Evolutionary conservation across 2,113 vertebrate genomes (phyloP).

Genomic region (Toxotes jaculatrix): DNA sequence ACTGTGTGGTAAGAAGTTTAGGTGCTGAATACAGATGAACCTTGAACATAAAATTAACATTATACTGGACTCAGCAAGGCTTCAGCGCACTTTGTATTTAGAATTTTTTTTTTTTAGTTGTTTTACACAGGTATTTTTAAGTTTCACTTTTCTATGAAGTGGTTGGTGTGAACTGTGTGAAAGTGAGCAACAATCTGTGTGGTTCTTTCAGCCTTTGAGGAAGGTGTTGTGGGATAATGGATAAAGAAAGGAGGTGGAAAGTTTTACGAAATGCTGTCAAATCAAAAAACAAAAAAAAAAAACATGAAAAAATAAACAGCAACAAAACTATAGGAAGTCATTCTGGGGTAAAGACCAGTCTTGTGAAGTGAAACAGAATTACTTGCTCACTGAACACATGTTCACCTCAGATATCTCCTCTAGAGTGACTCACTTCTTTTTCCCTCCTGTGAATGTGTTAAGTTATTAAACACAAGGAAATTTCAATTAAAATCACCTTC

Average conservation of each 20-base stretch:
- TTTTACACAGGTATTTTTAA: background rate
- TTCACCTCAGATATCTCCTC: slow-evolving; percentile 84
- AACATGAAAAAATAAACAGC: background rate
- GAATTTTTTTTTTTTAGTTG: background rate
- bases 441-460: slow-evolving; percentile 83
- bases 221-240: background rate
- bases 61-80: background rate
- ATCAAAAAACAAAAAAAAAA: background rate
- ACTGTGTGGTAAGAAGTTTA: background rate
- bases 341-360: background rate
- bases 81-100: background rate
- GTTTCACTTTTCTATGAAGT: background rate
- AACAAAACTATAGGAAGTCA: background rate
- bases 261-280: background rate
- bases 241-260: slow-evolving; percentile 9
- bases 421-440: slow-evolving; percentile 53
- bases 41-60: background rate
- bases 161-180: slow-evolving; percentile 28
- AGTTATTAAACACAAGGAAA: slow-evolving; percentile 93
- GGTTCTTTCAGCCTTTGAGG: background rate
- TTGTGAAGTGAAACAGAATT: slow-evolving; percentile 34
- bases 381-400: slow-evolving; percentile 83
- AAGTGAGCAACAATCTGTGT: slow-evolving; percentile 21
- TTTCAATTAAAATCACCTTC: slow-evolving; percentile 97
- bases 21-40: background rate